Base-by-base conservation (phyloP, 2,797 vertebrate genomes). In the Gephyroberyx darwinii region DNA sequence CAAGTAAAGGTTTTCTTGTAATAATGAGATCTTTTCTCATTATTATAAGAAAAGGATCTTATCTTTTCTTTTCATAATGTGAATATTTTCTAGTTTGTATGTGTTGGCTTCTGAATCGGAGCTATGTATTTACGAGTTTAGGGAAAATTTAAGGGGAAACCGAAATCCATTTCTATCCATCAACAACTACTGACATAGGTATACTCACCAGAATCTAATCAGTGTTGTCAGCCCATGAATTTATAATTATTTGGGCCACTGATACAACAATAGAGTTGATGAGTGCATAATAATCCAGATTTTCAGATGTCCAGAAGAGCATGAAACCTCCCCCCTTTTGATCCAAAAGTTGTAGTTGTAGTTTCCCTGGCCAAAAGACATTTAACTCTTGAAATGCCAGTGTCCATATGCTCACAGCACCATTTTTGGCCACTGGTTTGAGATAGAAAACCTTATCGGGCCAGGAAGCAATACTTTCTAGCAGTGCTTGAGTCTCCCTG, bases 21-120 rank as follows among this genome's bases (percentile, higher is more conserved):
- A 81, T 45, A 14, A 61, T 69, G 54, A 57, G 14, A 39, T 53
- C 51, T 65, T 54, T 19, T 65, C 59, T 77, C 19, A 22, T 74
- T 53, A 69, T 51, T 33, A 2, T 6, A 4, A 16, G 31, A n/a
- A 65, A 61, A 6, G 16, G 0, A 0, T 53, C 51, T 22, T 2
- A 13, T 17, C 14, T 65, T 69, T 69, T 37, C 19, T 65, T 75
- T 26, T 26, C 26, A 26, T 26, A 26, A 26, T 26, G 26, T 26
- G 26, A 48, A 71, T 69, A 47, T 31, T 69, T 74, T 26, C 10
- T 17, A 55, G 35, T 65, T 72, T 48, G 66, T 63, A 53, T 37
- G 48, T 50, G 56, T 57, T 80, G 52, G 30, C 30, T 45, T 60
- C 10, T 39, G 20, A 55, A 20, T 65, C 37, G 48, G 4, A 63